Evolutionary conservation across 2,113 vertebrate species (phyloP), one percentile per base, ranked within the genome.

Genomic region (Leptocoma aspasia): DNA sequence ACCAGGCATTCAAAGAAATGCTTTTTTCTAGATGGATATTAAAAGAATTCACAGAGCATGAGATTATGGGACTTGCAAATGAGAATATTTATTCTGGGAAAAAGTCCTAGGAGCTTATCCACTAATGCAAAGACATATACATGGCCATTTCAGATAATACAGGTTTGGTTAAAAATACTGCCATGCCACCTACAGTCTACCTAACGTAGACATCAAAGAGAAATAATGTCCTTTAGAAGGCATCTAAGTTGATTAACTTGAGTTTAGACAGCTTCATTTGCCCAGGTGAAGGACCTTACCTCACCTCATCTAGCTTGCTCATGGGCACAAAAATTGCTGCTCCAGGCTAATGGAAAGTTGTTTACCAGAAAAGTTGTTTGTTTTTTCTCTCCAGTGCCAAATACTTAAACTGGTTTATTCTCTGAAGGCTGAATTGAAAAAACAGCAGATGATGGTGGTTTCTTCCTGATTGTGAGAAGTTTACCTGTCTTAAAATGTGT

Each of bases 41-140:
- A 85, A 80, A 82, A 82, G 50, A 57, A 92, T 94, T 90, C 63
- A 61, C 63, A 82, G 45, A 70, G 63, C 42, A 80, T 65, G 63
- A 91, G 93, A 95, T 94, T 92, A 92, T 28, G 15, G 37, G 33
- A 92, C 77, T 87, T 89, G 73, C 35, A 96, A 91, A 94, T 85
- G 84, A 95, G 81, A 82, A 65, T 11, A 39, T 94, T 89, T 92
- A 69, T 87, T 75, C 65, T 69, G 23, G 66, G 22, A 65, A 89
- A 89, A 64, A 85, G 49, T 84, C 54, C 91, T 70, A 94, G 75
- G 42, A 93, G 54, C 33, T 95, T 76, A 92, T 72, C 50, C 66
- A 26, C 26, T 70, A 72, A 82, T 37, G 66, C 45, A 91, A 59
- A 87, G 37, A 85, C 7, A 24, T 75, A 54, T 45, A 79, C 91